Evolutionary conservation across 2,888 invertebrate genomes (phyloP), one percentile per base, ranked within the genome.

Genomic region (Eilema depressum): DNA sequence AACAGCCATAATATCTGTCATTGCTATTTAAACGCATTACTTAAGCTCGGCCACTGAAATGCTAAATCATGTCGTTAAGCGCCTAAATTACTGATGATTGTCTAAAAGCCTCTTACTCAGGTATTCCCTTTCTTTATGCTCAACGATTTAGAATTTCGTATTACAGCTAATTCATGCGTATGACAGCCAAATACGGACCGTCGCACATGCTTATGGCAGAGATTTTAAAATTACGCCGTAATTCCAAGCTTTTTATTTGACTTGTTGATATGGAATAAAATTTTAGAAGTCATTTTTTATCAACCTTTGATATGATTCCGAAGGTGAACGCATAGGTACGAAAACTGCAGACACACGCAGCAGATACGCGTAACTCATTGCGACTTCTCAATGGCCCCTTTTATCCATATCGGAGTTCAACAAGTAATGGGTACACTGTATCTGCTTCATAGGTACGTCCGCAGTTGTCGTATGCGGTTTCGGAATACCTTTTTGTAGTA

Each of bases 21-120:
- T 80, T 78, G 75, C 66, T 12, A 75, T 75, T 80, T 78, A 71
- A 73, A 68, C 28, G 47, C 33, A 63, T 53, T 53, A 20, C 41
- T 68, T 62, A 25, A 63, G 63, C 37, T 25, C 25, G 8, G 11
- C 25, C 53, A 20, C 30, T 25, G 56, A 33, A 37, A 68, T 37
- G 62, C 30, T 23, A 53, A 61, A 47, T 61, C 53, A 33, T 56
- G n/a, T 30, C 26, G 14, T 8, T 25, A 61, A 23, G 28, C 20
- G 53, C 53, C 25, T 59, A 62, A 14, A 25, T 26, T 12, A 57
- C n/a, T 56, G 20, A n/a, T n/a, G 30, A 33, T 30, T 20, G 12
- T 14, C 64, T 28, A 28, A 64, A 28, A 63, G 47, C 26, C 47
- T 47, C 12, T 5, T 64, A 37, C n/a, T 53, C 28, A 30, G 28